Base-by-base conservation (phyloP, 2,797 vertebrate species). In the Acropternis orthonyx region DNA sequence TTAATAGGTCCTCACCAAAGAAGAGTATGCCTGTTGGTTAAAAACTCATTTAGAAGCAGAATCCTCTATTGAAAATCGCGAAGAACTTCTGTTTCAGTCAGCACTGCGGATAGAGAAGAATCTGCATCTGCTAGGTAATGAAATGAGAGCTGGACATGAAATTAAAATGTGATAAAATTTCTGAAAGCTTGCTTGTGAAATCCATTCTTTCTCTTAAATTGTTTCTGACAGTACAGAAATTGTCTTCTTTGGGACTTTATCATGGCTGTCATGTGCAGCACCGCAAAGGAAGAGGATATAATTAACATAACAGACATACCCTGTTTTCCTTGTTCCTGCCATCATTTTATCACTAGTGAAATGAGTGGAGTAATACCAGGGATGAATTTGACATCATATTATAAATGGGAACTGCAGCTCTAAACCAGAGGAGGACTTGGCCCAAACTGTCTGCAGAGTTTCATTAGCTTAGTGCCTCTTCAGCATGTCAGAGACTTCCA, bases 1-100 rank as follows among this genome's bases (percentile, higher is more conserved):
- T 67, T 43, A 76, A 36, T 92, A 99, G 99, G 97, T 99, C 85
- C 97, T 99, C 68, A 99, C 98, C 95, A 98, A 99, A 77, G 99
- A 99, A 49, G 99, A 99, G 36, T 99, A 99, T 46, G 98, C 99
- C 67, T 97, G 97, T 96, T 99, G 99, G 99, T 96, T 99, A 92
- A 98, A 99, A 97, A 96, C 92, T 96, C 99, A 99, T 97, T 97
- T 99, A 74, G 98, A 99, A 97, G 99, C 99, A 7, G 99, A 99
- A 94, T 98, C 99, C 1, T 98, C 99, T 65, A 97, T 99, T 97
- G 99, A 99, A 93, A 98, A 99, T 61, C 97, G 99, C 2, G 99
- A 99, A 88, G 98, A 99, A 94, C 98, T 99, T 80, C 98, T 99
- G 55, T 99, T 98, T 94, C 98, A 99, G 94, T 99, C 99, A 20